Conservation (phyloP, 2,113 vertebrate species). For the Zosterops hypoxanthus region DNA sequence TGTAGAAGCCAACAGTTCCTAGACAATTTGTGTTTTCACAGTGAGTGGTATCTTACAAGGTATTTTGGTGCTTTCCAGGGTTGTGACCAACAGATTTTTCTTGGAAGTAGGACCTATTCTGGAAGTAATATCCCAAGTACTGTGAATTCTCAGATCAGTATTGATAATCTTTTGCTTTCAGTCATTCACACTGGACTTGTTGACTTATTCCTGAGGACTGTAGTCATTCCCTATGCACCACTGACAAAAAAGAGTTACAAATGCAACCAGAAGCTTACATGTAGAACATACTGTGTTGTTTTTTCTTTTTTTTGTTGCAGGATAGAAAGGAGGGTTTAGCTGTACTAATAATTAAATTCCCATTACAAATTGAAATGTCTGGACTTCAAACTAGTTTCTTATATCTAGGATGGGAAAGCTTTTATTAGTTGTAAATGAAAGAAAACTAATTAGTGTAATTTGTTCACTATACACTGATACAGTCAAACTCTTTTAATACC, state of each 20-base stretch:
- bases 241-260: not conserved
- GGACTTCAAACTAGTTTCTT: not conserved
- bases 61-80: not conserved
- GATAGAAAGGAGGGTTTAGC: not conserved
- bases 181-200: not conserved
- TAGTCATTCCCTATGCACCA: not conserved
- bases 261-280: not conserved
- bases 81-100: not conserved
- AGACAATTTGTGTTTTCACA: not conserved
- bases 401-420: not conserved
- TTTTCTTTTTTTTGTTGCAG: not conserved
- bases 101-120: not conserved
- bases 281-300: not conserved
- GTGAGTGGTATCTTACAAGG: not conserved
- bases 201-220: not conserved
- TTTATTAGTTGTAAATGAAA: not conserved
- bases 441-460: slow-evolving; percentile 1
- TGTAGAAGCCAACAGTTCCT: not conserved
- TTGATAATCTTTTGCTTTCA: not conserved
- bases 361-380: not conserved
- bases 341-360: not conserved
- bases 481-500: not conserved
- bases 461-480: not conserved
- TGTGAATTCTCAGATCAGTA: not conserved
- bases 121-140: not conserved